Percentiles rank a stretch among this genome's conserved stretches.
Evolutionary conservation across 2,797 vertebrate genomes (phyloP).

Genomic region (Clarias pachynema): DNA sequence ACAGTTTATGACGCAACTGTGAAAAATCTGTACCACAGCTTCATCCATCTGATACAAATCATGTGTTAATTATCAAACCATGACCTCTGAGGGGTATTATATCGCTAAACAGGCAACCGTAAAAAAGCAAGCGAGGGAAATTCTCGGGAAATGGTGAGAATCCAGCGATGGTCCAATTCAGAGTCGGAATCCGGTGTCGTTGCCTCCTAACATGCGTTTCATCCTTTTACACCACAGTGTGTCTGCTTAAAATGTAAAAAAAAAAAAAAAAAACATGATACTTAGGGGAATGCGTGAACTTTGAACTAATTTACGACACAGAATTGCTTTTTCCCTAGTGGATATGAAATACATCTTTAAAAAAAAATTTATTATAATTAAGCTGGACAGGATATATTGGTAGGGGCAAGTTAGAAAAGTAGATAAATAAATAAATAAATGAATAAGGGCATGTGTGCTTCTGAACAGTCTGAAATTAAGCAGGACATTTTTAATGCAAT

Average conservation of each 20-base stretch:
- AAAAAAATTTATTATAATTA: neutral
- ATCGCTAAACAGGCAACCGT: no score
- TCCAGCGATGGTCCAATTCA: no score
- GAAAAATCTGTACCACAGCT: neutral
- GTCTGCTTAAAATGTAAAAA: neutral
- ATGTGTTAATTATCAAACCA: slow-evolving; percentile 30
- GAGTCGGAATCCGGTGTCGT: neutral
- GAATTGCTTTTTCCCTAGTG: neutral
- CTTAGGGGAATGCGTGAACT: no score
- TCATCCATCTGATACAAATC: slow-evolving; percentile 16
- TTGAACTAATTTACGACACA: neutral
- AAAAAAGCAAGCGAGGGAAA: neutral
- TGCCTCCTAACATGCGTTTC: neutral
- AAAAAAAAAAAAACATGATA: neutral
- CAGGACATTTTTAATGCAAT: slow-evolving; percentile 38
- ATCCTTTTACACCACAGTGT: neutral
- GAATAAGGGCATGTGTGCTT: neutral
- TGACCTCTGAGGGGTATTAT: neutral
- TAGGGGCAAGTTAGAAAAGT: neutral
- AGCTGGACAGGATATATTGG: neutral
- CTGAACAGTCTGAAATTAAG: slow-evolving; percentile 8
- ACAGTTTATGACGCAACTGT: slow-evolving; percentile 5
- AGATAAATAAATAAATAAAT: neutral
- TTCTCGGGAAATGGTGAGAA: no score
- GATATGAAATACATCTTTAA: neutral